Percentiles rank a stretch among this genome's conserved stretches.
phyloP scores from a whole-genome alignment of 2,888 invertebrate species.

The Tetramorium bicarinatum region DNA sequence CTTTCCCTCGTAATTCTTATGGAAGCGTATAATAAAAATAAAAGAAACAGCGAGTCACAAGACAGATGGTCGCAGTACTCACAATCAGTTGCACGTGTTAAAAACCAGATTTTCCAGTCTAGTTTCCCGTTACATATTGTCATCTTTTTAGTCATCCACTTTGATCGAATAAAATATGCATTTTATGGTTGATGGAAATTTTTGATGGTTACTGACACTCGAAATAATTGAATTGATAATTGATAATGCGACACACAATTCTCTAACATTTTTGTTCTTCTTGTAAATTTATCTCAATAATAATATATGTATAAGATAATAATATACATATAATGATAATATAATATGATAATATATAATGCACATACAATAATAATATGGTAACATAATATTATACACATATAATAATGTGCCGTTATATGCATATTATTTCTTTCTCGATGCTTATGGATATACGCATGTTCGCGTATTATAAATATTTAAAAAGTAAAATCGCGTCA shows the following conservation, averaged over 20 bases:
- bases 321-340: too few species aligned
- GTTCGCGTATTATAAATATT: neutral
- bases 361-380: too few species aligned
- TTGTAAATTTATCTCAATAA: neutral
- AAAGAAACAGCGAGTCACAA: constrained; percentile 71
- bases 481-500: constrained; percentile 54
- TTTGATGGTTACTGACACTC: neutral
- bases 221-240: neutral
- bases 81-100: constrained; percentile 48
- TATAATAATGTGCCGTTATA: neutral
- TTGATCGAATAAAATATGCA: neutral
- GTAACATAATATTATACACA: too few species aligned
- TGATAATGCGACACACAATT: neutral
- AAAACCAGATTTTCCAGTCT: constrained; percentile 62
- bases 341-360: too few species aligned
- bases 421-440: neutral
- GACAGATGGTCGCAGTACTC: constrained; percentile 69
- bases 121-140: neutral
- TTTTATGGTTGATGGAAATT: neutral
- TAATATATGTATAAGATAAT: neutral
- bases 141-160: neutral
- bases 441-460: too few species aligned
- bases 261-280: neutral
- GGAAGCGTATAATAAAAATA: constrained; percentile 58
- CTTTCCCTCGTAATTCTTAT: constrained; percentile 63